Base-by-base conservation (phyloP, 2,113 vertebrate genomes). In the Eurypyga helias region DNA sequence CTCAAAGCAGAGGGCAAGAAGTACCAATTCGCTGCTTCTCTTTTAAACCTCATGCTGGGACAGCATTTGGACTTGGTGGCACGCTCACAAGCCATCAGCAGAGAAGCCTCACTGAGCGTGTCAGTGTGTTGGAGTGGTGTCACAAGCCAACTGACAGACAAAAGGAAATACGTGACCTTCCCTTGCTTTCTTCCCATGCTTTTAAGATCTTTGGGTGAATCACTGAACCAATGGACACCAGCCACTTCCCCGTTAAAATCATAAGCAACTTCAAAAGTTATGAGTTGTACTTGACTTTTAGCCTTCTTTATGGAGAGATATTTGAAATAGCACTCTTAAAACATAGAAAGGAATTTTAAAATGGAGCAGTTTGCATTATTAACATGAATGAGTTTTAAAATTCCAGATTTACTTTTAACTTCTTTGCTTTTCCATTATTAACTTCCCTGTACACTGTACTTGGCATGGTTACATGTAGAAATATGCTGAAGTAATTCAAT, bases 381-480 rank as follows among this genome's bases (percentile, higher is more conserved):
- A 94, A 94, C 55, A 46, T 7, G 58, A 89, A 78, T 83, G 33
- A 92, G 92, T 89, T 90, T 91, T 89, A 92, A 92, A 96, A 51
- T 14, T 62, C 43, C 25, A 38, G 79, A 85, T 83, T 96, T 90
- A 86, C 75, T 96, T 94, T 77, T 71, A 95, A 89, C 62, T 90
- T 84, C 67, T 34, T 38, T 81, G 28, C 75, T 93, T 92, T 90
- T 95, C 72, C 61, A 91, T 96, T 92, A 94, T 95, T 97, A 94
- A 90, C 76, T 80, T 66, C 51, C 18, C 71, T 88, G 52, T 48
- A 38, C 66, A 71, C 88, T 64, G 49, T 20, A 73, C 71, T 86
- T 9, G 1, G 55, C 8, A 2, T 73, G 72, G 46, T 51, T 36
- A 26, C 15, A 5, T 54, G 58, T 13, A 85, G 60, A 91, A 96